A percentile compares a stretch with the other conserved stretches of the same genome.
Evolutionary conservation across 2,888 invertebrate genomes (phyloP).

Genomic region (Athrips mouffetella): DNA sequence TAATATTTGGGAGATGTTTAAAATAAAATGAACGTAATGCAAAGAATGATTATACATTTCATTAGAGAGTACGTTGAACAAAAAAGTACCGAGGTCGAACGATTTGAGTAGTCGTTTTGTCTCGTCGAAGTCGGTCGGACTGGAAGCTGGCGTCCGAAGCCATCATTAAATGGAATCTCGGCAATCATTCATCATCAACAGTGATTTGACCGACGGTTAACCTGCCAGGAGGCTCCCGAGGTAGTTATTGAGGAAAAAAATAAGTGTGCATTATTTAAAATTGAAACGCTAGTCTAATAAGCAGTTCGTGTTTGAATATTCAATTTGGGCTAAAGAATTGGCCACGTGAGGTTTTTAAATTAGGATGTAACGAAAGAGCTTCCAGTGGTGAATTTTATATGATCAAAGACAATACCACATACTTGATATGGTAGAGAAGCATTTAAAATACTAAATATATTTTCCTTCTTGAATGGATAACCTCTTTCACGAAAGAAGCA

Average conservation of each 20-base stretch:
- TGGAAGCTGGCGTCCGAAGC: conserved; percentile 51
- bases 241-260: conserved; percentile 49
- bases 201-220: conserved; percentile 64
- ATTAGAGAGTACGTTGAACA: conserved; percentile 40
- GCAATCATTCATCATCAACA: conserved; percentile 75
- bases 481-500: no score
- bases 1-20: conserved; percentile 1
- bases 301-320: conserved; percentile 20
- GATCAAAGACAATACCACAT: no score
- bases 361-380: not conserved
- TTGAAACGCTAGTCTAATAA: conserved; percentile 44
- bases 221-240: conserved; percentile 53
- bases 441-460: no score
- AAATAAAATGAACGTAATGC: conserved; percentile 18
- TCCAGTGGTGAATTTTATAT: no score
- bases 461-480: no score
- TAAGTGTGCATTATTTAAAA: conserved; percentile 32
- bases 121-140: no score
- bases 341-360: not conserved
- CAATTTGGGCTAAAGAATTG: conserved; percentile 15
- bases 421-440: no score
- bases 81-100: conserved; percentile 32
- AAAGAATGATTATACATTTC: conserved; percentile 55
- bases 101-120: conserved; percentile 46
- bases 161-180: conserved; percentile 70